Evolutionary conservation across 1,140 invertebrate genomes (phyloP).

Genomic region (Wiebesia pumilae): DNA sequence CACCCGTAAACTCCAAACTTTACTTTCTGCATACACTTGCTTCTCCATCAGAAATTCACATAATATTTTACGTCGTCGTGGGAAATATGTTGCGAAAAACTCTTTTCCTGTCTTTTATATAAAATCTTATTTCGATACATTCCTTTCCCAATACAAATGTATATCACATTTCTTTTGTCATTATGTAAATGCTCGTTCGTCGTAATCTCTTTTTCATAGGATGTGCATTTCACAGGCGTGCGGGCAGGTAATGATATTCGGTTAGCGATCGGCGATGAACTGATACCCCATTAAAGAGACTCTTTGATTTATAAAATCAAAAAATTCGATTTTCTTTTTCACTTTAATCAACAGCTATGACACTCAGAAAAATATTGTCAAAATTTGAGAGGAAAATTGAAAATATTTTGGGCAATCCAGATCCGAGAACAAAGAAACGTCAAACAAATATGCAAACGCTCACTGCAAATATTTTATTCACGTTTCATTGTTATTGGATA

Average conservation of each 20-base stretch:
- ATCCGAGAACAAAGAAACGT: no score
- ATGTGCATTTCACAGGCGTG: neutral
- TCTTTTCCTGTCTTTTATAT: neutral
- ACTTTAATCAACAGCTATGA: no score
- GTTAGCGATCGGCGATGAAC: constrained; percentile 1
- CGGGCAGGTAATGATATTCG: neutral
- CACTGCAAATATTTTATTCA: no score
- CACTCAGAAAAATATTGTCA: no score
- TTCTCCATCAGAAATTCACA: neutral
- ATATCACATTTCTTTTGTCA: neutral
- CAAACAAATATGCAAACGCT: no score
- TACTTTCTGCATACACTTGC: no score
- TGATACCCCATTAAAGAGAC: neutral
- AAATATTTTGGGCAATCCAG: no score
- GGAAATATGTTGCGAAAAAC: neutral
- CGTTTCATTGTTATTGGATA: no score
- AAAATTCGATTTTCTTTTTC: no score
- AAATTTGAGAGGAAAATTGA: no score
- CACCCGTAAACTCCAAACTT: no score
- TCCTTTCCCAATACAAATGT: neutral
- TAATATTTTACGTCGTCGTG: constrained; percentile 12
- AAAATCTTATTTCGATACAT: constrained; percentile 28
- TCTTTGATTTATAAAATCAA: no score
- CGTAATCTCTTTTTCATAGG: neutral
- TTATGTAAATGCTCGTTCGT: neutral